Evolutionary conservation across 2,888 invertebrate genomes (phyloP).

Genomic region (Pyrgus malvae): DNA sequence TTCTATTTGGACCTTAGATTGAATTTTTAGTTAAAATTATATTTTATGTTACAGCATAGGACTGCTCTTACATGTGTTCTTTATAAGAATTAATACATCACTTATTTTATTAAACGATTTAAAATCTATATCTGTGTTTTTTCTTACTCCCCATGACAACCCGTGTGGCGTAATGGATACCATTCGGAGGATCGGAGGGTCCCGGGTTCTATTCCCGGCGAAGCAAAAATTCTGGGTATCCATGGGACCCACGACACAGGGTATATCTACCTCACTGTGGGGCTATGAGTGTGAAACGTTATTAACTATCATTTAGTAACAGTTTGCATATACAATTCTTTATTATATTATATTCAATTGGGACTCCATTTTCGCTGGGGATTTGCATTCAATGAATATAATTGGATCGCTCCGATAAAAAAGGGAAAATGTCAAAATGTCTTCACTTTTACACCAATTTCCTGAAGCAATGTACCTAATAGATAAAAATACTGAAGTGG

Average conservation of each 20-base stretch:
- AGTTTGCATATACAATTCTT: too few relatives aligned
- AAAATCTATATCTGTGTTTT: conserved; percentile 43
- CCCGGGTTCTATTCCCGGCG: too few relatives aligned
- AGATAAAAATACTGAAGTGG: conserved; percentile 10
- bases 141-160: too few relatives aligned
- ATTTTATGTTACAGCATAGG: conserved; percentile 52
- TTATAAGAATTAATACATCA: conserved; percentile 74
- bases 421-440: conserved; percentile 20
- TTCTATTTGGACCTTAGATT: background rate
- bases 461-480: background rate
- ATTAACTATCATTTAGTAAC: too few relatives aligned
- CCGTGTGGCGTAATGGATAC: too few relatives aligned
- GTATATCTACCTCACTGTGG: too few relatives aligned
- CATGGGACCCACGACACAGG: too few relatives aligned
- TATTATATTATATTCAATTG: conserved; percentile 30
- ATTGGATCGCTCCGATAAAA: conserved; percentile 39
- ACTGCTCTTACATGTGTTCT: conserved; percentile 77
- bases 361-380: conserved; percentile 41
- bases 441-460: conserved; percentile 4
- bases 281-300: too few relatives aligned
- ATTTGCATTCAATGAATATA: conserved; percentile 49
- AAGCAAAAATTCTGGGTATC: too few relatives aligned
- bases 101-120: conserved; percentile 81
- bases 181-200: too few relatives aligned
- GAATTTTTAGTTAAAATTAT: conserved; percentile 8